Percentiles rank a stretch among this genome's conserved stretches.
phyloP scores from a whole-genome alignment of 2,797 vertebrate species.

The Clarias laeviceps region DNA sequence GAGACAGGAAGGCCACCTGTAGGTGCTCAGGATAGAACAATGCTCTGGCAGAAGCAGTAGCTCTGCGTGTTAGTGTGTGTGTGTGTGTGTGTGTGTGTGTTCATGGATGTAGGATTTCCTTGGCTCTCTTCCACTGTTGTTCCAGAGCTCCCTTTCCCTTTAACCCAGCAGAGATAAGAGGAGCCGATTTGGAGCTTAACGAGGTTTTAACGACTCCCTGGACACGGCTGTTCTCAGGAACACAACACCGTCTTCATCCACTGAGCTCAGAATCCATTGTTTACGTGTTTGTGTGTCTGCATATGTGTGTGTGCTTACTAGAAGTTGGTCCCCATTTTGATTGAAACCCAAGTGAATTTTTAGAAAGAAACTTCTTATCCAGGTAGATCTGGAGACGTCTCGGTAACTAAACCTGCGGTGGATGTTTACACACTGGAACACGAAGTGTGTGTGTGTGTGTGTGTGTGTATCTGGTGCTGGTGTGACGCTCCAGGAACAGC shows the following conservation, averaged over 20 bases:
- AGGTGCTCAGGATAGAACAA: slow-evolving; percentile 32
- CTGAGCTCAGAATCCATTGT: slow-evolving; percentile 14
- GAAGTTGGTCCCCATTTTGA: neutral
- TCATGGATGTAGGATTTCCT: slow-evolving; percentile 43
- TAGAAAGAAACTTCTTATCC: too few relatives aligned
- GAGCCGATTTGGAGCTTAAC: slow-evolving; percentile 11
- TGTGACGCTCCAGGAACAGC: too few relatives aligned
- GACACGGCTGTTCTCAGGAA: slow-evolving; percentile 19
- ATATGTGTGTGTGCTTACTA: slow-evolving; percentile 10
- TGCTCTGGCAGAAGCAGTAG: slow-evolving; percentile 18
- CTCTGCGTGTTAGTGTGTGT: neutral
- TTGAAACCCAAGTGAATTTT: too few relatives aligned
- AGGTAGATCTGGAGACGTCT: too few relatives aligned
- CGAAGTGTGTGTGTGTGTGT: too few relatives aligned
- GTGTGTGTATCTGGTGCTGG: too few relatives aligned
- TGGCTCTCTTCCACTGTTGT: slow-evolving; percentile 53
- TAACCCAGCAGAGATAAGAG: slow-evolving; percentile 42
- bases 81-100: slow-evolving; percentile 31
- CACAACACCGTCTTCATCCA: slow-evolving; percentile 9
- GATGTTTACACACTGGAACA: too few relatives aligned
- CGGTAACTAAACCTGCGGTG: too few relatives aligned
- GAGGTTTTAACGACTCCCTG: slow-evolving; percentile 42
- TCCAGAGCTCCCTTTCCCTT: slow-evolving; percentile 48
- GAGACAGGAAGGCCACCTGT: slow-evolving; percentile 41
- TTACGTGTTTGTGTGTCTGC: neutral